Conservation (phyloP, 2,797 vertebrate species). For the Prionace glauca region DNA sequence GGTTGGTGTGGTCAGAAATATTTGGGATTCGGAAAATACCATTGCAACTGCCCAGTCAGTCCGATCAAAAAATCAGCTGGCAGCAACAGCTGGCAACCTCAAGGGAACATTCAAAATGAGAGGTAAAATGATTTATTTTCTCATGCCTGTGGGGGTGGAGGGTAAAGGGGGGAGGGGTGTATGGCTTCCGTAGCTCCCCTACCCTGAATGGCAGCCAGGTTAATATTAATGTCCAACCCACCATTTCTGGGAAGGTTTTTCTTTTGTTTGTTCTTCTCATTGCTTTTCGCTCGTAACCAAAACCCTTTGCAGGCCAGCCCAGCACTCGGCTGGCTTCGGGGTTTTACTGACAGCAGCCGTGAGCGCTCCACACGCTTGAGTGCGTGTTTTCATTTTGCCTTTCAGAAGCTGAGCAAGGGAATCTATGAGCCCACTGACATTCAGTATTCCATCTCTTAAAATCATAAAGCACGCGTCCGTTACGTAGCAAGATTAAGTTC, state of each 20-base stretch:
- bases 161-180: background rate
- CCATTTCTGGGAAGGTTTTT: background rate
- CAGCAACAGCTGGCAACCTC: background rate
- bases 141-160: background rate
- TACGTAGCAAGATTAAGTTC: background rate
- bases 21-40: background rate
- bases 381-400: background rate
- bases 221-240: background rate
- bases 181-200: background rate
- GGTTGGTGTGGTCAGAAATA: too few relatives aligned
- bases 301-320: background rate
- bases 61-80: background rate
- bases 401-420: background rate
- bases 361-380: background rate
- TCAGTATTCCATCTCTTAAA: background rate
- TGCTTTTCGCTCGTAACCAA: background rate
- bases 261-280: background rate
- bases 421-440: background rate
- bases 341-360: background rate
- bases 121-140: background rate
- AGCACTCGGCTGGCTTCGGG: background rate
- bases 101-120: background rate
- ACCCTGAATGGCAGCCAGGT: background rate
- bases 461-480: background rate
- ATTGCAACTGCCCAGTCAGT: background rate